Percentiles rank a stretch among this genome's conserved stretches.
Conservation (phyloP, 1,140 invertebrate genomes). For the Eriocheir sinensis region DNA sequence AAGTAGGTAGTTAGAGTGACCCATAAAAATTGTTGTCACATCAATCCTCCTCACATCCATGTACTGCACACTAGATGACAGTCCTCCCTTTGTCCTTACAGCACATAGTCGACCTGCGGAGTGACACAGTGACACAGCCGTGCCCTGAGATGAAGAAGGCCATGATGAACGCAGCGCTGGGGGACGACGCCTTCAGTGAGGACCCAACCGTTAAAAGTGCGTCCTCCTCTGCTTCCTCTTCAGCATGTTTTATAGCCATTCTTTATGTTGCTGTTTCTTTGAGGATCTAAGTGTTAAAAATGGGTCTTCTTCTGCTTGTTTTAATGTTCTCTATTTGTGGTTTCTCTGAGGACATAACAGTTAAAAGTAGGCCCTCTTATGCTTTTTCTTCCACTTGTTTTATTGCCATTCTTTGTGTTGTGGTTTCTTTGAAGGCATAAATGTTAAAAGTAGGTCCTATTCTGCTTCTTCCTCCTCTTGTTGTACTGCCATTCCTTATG, state of each 20-base stretch:
- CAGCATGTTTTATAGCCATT: too few relatives aligned
- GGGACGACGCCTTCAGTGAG: slow-evolving; percentile 96
- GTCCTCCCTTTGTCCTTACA: slow-evolving; percentile 36
- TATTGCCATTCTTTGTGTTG: too few relatives aligned
- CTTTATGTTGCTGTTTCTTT: neutral
- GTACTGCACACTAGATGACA: too few relatives aligned
- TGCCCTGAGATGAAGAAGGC: slow-evolving; percentile 91
- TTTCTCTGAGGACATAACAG: too few relatives aligned
- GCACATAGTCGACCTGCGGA: slow-evolving; percentile 86
- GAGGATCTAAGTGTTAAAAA: neutral
- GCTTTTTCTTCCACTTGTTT: neutral
- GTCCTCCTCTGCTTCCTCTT: neutral
- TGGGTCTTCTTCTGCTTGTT: neutral
- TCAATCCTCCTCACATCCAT: too few relatives aligned
- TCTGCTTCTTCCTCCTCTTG: neutral
- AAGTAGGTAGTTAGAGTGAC: too few relatives aligned
- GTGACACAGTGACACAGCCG: slow-evolving; percentile 90
- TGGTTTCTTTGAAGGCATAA: too few relatives aligned
- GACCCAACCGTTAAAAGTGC: slow-evolving; percentile 93
- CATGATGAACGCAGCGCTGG: slow-evolving; percentile 92
- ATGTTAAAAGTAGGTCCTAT: neutral
- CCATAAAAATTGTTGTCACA: too few relatives aligned
- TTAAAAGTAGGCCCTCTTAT: neutral
- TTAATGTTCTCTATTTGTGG: too few relatives aligned
- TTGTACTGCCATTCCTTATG: neutral